These are phyloP conservation scores for Achlya flavicornis DNA, from an alignment of 2,888 invertebrate genomes.

Conservation along the genomic window DNA sequence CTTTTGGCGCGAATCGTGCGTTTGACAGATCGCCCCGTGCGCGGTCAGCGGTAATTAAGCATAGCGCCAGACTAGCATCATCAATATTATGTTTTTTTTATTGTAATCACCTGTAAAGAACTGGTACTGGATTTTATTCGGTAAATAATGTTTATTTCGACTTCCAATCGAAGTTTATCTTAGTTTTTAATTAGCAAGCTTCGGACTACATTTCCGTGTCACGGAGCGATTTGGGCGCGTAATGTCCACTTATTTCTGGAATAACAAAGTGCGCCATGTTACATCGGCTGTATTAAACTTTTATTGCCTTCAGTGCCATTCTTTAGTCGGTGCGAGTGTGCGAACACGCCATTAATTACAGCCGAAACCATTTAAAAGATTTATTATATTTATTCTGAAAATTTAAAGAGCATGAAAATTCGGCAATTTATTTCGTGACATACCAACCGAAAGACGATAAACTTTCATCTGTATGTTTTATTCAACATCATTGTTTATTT, in stretches of 20 bases:
- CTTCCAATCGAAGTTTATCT: conserved; percentile 42
- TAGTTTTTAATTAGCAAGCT: conserved; percentile 60
- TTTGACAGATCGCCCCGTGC: conserved; percentile 61
- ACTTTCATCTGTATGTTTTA: background rate
- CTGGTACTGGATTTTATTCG: background rate
- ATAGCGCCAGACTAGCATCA: conserved; percentile 30
- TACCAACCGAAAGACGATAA: conserved; percentile 19
- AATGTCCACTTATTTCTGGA: conserved; percentile 57
- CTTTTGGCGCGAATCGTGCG: conserved; percentile 69
- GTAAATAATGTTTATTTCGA: conserved; percentile 12
- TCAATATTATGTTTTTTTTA: background rate
- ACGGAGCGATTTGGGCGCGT: conserved; percentile 44
- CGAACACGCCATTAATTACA: conserved; percentile 75
- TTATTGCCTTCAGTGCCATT: conserved; percentile 72
- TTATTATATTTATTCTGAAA: conserved; percentile 72
- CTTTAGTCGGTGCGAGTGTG: conserved; percentile 68
- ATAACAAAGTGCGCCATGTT: conserved; percentile 65
- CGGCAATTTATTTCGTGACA: conserved; percentile 42
- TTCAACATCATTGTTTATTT: conserved; percentile 7
- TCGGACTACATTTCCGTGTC: conserved; percentile 59
- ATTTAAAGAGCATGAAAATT: conserved; percentile 53
- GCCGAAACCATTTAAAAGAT: conserved; percentile 74
- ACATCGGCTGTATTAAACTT: conserved; percentile 73
- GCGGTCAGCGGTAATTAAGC: conserved; percentile 28
- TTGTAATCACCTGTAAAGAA: conserved; percentile 9